These are phyloP conservation scores for Leucosticte australis DNA, from an alignment of 2,113 vertebrate genomes.

Conservation along the genomic window DNA sequence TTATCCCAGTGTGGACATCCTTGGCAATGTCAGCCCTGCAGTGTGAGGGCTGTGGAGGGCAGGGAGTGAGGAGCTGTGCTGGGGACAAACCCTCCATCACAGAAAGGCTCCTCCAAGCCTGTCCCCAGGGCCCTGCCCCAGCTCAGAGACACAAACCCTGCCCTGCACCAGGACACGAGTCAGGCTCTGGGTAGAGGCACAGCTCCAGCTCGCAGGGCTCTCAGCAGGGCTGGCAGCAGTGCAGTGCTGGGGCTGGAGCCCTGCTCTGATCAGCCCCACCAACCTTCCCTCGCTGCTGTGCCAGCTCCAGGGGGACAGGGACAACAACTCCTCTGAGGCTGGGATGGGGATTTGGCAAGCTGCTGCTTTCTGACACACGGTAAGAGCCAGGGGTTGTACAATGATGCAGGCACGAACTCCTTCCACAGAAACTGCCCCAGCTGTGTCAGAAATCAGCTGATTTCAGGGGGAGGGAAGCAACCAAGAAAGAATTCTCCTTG, in stretches of 20 bases:
- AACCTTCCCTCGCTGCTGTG: background rate
- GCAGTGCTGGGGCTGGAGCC: background rate
- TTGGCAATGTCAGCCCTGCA: background rate
- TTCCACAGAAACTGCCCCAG: background rate
- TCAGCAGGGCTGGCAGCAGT: background rate
- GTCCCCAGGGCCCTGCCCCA: fast-evolving
- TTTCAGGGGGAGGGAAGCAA: background rate
- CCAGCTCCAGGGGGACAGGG: background rate
- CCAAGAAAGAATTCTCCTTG: background rate
- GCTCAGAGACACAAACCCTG: background rate
- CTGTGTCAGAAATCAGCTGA: background rate
- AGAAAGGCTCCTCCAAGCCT: background rate
- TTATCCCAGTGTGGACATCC: background rate
- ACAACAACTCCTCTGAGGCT: background rate
- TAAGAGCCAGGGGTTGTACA: background rate
- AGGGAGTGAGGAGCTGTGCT: background rate
- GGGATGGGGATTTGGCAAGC: background rate
- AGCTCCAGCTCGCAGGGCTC: background rate
- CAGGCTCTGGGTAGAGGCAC: background rate
- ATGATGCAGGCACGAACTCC: background rate
- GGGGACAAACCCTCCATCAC: background rate
- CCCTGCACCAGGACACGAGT: background rate
- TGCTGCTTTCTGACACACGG: background rate
- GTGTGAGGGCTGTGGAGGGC: background rate
- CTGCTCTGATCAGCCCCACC: background rate